Conservation (phyloP, 2,113 vertebrate genomes). For the Ceyx melanurus region DNA sequence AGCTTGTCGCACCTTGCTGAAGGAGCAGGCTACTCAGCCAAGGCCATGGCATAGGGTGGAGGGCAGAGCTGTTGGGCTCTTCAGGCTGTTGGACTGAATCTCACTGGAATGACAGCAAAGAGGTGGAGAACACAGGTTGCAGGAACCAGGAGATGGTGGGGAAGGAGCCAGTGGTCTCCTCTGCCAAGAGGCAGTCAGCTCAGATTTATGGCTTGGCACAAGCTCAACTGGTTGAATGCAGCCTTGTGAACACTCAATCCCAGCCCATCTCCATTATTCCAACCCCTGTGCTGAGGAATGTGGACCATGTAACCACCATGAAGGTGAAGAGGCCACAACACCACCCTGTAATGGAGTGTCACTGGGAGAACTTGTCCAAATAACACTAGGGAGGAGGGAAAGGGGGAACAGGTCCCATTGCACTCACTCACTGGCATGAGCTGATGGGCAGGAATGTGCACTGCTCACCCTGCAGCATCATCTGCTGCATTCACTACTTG, state of each 20-base stretch:
- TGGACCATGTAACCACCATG: background rate
- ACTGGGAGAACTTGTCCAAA: background rate
- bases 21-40: background rate
- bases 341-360: background rate
- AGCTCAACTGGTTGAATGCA: background rate
- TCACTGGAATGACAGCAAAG: background rate
- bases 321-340: background rate
- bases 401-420: background rate
- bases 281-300: background rate
- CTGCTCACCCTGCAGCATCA: background rate
- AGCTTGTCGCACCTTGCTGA: background rate
- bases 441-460: background rate
- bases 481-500: background rate
- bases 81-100: background rate
- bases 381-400: background rate
- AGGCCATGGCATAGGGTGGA: fast-evolving
- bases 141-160: background rate
- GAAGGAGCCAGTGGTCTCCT: background rate
- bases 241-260: background rate
- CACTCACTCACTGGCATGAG: background rate
- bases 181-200: background rate
- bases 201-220: background rate
- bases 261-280: background rate
- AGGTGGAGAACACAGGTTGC: background rate
- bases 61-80: background rate